Evolutionary conservation across 1,140 invertebrate genomes (phyloP), one percentile per base, ranked within the genome.

Genomic region (Phocides pigmalion): DNA sequence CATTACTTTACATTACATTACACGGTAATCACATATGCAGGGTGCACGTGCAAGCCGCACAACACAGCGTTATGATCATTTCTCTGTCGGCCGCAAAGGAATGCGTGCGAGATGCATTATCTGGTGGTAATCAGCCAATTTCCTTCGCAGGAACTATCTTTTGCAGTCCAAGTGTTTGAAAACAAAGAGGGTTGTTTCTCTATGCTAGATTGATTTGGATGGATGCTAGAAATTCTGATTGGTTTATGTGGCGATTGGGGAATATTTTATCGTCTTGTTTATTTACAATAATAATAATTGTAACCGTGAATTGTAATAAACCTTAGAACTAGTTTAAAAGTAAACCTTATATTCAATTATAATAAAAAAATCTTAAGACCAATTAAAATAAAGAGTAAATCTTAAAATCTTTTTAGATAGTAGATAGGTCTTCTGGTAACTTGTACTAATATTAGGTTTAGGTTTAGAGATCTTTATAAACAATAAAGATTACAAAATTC

Each of bases 81-180:
- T 62, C 42, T 64, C 47, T 50, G 58, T 62, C 59, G 58, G 42
- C 17, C 35, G n/a, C 28, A 14, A 6, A 6, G 66, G 70, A 72
- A 68, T 69, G 70, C 70, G 62, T 68, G 59, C 54, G 59, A 66
- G 70, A 68, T 68, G 62, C 62, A 68, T 66, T 68, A 63, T 63
- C 47, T 67, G 39, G 51, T 65, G 58, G 62, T 63, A 63, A 53
- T 65, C 20, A 62, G 49, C 51, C 59, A 59, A 72, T 72, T 63
- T 64, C 62, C 65, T 61, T 47, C 28, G 37, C 56, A 46, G 59
- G 8, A 19, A 19, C 22, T 20, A 12, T 17, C 20, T 2, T n/a
- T 25, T n/a, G n/a, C n/a, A n/a, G n/a, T n/a, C 41, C 42, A 19
- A 16, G 28, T 16, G 6, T 15, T n/a, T 16, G 15, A 44, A 15